Evolutionary conservation across 92 coral and sea anemone genomes (phyloP).

Genomic region (Epizoanthus ramosus): DNA sequence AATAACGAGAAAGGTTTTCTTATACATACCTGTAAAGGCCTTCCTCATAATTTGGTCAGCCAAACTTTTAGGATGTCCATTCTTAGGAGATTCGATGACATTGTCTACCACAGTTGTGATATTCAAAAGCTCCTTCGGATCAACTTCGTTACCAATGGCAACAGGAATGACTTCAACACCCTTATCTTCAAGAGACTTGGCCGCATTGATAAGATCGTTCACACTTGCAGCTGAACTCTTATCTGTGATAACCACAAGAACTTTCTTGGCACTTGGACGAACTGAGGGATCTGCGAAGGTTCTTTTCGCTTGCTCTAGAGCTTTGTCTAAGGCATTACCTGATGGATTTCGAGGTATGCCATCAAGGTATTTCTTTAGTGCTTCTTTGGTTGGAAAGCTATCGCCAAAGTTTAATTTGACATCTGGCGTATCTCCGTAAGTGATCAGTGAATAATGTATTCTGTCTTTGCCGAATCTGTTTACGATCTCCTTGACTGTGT

Average conservation of each 20-base stretch:
- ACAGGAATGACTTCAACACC: slow-evolving; percentile 84
- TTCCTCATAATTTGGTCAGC: slow-evolving; percentile 48
- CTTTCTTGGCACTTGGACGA: slow-evolving; percentile 76
- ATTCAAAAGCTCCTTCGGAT: slow-evolving; percentile 60
- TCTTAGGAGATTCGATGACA: slow-evolving; percentile 10
- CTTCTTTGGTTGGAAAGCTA: slow-evolving; percentile 44
- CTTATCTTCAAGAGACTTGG: slow-evolving; percentile 56
- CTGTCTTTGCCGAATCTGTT: slow-evolving; percentile 67
- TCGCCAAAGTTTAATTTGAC: slow-evolving; percentile 66
- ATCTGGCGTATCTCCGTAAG: slow-evolving; percentile 57
- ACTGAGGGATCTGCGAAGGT: slow-evolving; percentile 60
- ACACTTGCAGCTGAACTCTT: slow-evolving; percentile 68
- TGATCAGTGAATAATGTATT: slow-evolving; percentile 76
- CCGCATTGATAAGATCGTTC: slow-evolving; percentile 55
- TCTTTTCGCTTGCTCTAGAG: slow-evolving; percentile 64
- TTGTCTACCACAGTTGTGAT: slow-evolving; percentile 46
- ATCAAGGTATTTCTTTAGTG: slow-evolving; percentile 48
- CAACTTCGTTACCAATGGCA: slow-evolving; percentile 77
- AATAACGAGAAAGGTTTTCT: too few species aligned
- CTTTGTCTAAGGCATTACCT: slow-evolving; percentile 62
- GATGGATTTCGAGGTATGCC: slow-evolving; percentile 52
- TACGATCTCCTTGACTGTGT: slow-evolving; percentile 69
- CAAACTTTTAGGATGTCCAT: slow-evolving; percentile 11
- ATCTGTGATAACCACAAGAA: slow-evolving; percentile 79
- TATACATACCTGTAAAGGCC: slow-evolving; percentile 17